phyloP scores from a whole-genome alignment of 2,888 invertebrate species.

The Chesias legatella region DNA sequence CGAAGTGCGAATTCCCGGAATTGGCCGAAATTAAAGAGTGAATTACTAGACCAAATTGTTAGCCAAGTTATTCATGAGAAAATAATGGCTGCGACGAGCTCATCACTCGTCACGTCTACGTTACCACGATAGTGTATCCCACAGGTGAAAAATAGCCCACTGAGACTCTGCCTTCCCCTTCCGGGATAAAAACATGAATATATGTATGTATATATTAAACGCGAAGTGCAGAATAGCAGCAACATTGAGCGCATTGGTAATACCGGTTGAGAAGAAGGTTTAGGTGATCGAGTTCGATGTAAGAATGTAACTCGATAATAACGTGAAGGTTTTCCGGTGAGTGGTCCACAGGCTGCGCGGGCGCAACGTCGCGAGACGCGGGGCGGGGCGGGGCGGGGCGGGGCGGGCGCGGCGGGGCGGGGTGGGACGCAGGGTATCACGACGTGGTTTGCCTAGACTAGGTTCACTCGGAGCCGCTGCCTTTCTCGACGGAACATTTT shows the following conservation, averaged over 20 bases:
- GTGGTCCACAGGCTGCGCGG: slow-evolving; percentile 41
- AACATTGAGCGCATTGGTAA: slow-evolving; percentile 28
- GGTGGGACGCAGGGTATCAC: slow-evolving; percentile 51
- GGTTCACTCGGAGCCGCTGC: slow-evolving; percentile 34
- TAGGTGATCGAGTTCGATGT: slow-evolving; percentile 47
- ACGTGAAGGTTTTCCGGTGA: slow-evolving; percentile 59
- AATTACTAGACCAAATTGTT: no score
- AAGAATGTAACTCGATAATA: slow-evolving; percentile 51
- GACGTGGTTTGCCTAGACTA: slow-evolving; percentile 73
- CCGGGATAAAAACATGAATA: no score
- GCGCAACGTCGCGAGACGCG: slow-evolving; percentile 36
- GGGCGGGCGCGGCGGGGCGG: slow-evolving; percentile 29
- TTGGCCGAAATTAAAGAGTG: no score
- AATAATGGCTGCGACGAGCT: no score
- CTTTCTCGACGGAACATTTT: slow-evolving; percentile 41
- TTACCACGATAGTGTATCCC: no score
- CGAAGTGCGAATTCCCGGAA: no score
- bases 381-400: slow-evolving; percentile 22
- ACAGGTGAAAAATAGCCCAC: no score
- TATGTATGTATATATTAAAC: no score
- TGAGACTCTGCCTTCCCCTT: no score
- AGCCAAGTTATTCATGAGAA: no score
- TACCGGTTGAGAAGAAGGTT: slow-evolving; percentile 47
- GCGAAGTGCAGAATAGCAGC: slow-evolving; percentile 14
- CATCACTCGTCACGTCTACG: no score